Percentiles rank a stretch among this genome's conserved stretches.
Evolutionary conservation across 2,888 invertebrate species (phyloP).

Genomic region (Tupiocoris notatus): DNA sequence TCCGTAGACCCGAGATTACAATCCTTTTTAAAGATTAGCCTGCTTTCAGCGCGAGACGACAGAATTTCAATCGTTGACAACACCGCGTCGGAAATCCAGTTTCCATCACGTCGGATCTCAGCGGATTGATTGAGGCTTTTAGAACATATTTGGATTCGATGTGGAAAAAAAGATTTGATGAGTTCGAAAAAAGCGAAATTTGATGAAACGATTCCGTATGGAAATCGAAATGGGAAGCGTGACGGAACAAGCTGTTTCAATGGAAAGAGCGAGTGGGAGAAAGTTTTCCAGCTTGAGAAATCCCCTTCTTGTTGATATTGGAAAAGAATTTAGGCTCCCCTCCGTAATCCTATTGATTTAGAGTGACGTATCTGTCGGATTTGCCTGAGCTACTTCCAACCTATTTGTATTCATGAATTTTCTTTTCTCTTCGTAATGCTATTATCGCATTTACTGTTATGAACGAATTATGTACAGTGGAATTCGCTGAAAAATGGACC

Average conservation of each 20-base stretch:
- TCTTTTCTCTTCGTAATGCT: background rate
- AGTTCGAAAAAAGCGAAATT: background rate
- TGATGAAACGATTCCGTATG: background rate
- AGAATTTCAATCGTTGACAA: too few species aligned
- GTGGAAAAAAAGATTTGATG: background rate
- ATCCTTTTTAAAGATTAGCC: too few species aligned
- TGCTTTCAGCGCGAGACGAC: too few species aligned
- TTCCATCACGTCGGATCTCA: background rate
- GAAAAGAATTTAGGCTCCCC: background rate
- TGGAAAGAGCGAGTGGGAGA: background rate
- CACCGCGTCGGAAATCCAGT: background rate
- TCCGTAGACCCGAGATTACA: too few species aligned
- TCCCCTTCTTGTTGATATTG: background rate
- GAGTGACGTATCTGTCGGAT: background rate
- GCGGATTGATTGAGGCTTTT: background rate
- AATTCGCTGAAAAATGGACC: too few species aligned
- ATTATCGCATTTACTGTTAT: background rate
- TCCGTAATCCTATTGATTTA: background rate
- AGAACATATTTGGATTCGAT: background rate
- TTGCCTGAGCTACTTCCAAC: background rate
- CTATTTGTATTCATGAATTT: background rate
- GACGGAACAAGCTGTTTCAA: background rate
- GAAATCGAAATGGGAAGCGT: background rate
- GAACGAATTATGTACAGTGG: background rate
- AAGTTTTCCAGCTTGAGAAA: background rate